Conservation (phyloP, 2,797 vertebrate species). For the Melanotaenia boesemani region DNA sequence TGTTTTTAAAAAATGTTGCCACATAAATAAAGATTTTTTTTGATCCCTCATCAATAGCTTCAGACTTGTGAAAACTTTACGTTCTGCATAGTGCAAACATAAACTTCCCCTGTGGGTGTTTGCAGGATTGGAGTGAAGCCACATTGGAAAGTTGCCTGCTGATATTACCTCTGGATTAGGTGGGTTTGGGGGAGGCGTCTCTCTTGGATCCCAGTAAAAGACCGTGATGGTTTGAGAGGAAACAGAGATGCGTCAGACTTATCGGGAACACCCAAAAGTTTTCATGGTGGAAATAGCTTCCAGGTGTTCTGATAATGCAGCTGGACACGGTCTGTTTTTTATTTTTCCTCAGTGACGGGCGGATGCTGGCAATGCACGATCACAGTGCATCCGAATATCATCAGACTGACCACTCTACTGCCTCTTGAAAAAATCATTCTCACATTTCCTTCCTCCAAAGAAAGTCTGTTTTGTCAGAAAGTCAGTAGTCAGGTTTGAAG, state of each 20-base stretch:
- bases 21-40: constrained; percentile 47
- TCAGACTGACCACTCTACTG: constrained; percentile 8
- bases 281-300: constrained; percentile 59
- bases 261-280: constrained; percentile 34
- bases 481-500: neutral
- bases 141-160: constrained; percentile 47
- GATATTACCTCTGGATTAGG: constrained; percentile 64
- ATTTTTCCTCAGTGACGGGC: constrained; percentile 8
- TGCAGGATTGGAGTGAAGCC: constrained; percentile 47
- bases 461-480: constrained; percentile 1
- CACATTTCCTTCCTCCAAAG: constrained; percentile 9
- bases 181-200: constrained; percentile 49
- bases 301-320: constrained; percentile 50
- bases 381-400: constrained; percentile 9
- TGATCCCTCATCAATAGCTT: constrained; percentile 21
- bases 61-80: constrained; percentile 26
- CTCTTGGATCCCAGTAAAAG: constrained; percentile 51
- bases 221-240: constrained; percentile 66
- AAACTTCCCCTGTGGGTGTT: constrained; percentile 56
- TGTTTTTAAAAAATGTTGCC: constrained; percentile 11
- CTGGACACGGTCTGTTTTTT: constrained; percentile 21
- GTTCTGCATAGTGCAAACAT: constrained; percentile 48
- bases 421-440: constrained; percentile 5
- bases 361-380: constrained; percentile 18
- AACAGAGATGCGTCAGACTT: constrained; percentile 46